phyloP scores from a whole-genome alignment of 2,113 vertebrate species.

The Barbus barbus region DNA sequence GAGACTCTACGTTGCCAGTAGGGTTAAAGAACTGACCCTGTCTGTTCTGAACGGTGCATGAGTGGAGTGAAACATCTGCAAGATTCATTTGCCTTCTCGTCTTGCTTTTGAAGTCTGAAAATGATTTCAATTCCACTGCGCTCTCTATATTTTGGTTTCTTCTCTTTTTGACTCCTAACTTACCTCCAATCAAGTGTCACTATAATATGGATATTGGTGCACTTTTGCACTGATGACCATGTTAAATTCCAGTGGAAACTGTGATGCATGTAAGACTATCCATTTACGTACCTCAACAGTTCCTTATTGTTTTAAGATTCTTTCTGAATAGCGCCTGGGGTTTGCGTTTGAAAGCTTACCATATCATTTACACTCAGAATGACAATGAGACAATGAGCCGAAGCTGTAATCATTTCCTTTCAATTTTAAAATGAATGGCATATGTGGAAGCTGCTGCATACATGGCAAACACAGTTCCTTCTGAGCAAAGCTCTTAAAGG shows the following conservation, averaged over 20 bases:
- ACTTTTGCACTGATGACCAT: not conserved
- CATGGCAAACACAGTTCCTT: not conserved
- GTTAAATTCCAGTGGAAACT: constrained; percentile 11
- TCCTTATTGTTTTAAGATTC: constrained; percentile 16
- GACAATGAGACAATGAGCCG: not conserved
- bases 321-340: not conserved
- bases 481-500: not conserved
- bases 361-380: constrained; percentile 23
- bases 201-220: not conserved
- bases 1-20: not conserved
- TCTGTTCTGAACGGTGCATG: constrained; percentile 16
- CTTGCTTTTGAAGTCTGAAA: not conserved
- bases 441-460: not conserved
- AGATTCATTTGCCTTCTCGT: constrained; percentile 8
- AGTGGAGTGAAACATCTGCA: constrained; percentile 10
- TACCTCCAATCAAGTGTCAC: not conserved
- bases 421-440: not conserved
- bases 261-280: not conserved
- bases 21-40: not conserved
- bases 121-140: not conserved
- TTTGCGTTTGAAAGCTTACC: constrained; percentile 2
- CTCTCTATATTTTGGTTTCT: constrained; percentile 10
- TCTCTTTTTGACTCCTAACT: not conserved
- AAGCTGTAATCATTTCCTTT: constrained; percentile 16
- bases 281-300: not conserved